Conservation (phyloP, 2,888 invertebrate genomes). For the Dastarcus helophoroides region DNA sequence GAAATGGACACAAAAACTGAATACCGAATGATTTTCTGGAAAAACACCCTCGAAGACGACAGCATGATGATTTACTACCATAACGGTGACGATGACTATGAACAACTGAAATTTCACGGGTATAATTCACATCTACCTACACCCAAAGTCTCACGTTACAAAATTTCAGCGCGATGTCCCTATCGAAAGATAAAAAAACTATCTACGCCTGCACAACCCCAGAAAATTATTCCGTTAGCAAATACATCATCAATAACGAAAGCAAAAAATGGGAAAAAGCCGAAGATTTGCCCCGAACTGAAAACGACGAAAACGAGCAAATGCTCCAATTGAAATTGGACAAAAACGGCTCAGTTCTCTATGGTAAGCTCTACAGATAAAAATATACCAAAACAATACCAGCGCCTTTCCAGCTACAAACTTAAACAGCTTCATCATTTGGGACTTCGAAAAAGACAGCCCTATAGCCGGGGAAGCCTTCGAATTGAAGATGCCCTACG, state of each 20-base stretch:
- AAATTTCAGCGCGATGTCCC: constrained; percentile 48
- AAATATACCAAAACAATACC: too few relatives aligned
- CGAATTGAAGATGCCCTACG: constrained; percentile 65
- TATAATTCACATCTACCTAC: constrained; percentile 14
- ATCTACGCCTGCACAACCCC: constrained; percentile 61
- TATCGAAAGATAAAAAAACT: constrained; percentile 53
- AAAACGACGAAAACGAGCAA: constrained; percentile 62
- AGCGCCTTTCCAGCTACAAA: constrained; percentile 46
- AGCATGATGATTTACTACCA: constrained; percentile 55
- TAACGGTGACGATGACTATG: constrained; percentile 41
- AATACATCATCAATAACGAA: constrained; percentile 37
- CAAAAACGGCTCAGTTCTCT: constrained; percentile 64
- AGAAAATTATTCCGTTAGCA: constrained; percentile 44
- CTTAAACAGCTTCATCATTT: constrained; percentile 72
- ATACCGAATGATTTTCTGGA: constrained; percentile 69
- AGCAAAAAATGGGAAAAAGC: constrained; percentile 50
- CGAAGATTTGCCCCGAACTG: constrained; percentile 50
- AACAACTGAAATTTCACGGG: constrained; percentile 50
- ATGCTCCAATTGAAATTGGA: constrained; percentile 75
- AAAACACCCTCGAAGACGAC: constrained; percentile 66
- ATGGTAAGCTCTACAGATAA: constrained; percentile 59
- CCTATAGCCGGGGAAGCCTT: constrained; percentile 44
- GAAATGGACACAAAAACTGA: constrained; percentile 59
- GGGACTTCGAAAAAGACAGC: constrained; percentile 56
- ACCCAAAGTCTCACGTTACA: constrained; percentile 1